Percentiles rank a stretch among this genome's conserved stretches.
Evolutionary conservation across 1,140 invertebrate species (phyloP).

Genomic region (Zaprionus ornatus): DNA sequence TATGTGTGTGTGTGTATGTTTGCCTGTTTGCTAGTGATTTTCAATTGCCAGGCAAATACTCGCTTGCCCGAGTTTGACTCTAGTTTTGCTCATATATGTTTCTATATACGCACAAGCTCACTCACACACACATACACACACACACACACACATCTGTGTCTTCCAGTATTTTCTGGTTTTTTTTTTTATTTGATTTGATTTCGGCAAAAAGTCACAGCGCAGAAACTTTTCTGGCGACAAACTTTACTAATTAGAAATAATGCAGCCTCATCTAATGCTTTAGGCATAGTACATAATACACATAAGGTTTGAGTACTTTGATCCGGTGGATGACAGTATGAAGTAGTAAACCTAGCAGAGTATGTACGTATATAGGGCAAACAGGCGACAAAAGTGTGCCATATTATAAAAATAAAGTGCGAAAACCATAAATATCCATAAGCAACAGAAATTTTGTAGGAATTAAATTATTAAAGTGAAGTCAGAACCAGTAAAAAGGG

Average conservation of each 20-base stretch:
- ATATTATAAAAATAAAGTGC: too few species aligned
- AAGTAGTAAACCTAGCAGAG: constrained; percentile 5
- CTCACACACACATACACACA: background rate
- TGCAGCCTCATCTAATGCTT: constrained; percentile 55
- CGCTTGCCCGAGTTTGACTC: constrained; percentile 30
- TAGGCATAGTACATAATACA: constrained; percentile 24
- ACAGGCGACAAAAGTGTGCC: background rate
- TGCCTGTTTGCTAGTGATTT: constrained; percentile 57
- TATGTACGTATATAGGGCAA: background rate
- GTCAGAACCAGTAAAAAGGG: too few species aligned
- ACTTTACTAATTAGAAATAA: constrained; percentile 82
- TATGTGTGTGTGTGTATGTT: constrained; percentile 8
- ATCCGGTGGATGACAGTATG: constrained; percentile 13
- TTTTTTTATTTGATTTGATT: constrained; percentile 50
- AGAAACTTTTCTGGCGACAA: constrained; percentile 62
- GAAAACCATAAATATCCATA: too few species aligned
- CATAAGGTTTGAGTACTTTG: constrained; percentile 29
- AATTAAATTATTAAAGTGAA: too few species aligned
- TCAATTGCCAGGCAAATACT: constrained; percentile 50
- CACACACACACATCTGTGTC: background rate
- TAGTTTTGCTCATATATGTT: constrained; percentile 14
- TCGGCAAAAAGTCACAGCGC: constrained; percentile 64
- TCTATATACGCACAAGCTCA: too few species aligned
- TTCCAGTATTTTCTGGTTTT: constrained; percentile 3
- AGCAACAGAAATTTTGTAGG: too few species aligned